A percentile compares a stretch with the other conserved stretches of the same genome.
phyloP scores from a whole-genome alignment of 1,140 invertebrate species.

The Neomicropteryx cornuta region DNA sequence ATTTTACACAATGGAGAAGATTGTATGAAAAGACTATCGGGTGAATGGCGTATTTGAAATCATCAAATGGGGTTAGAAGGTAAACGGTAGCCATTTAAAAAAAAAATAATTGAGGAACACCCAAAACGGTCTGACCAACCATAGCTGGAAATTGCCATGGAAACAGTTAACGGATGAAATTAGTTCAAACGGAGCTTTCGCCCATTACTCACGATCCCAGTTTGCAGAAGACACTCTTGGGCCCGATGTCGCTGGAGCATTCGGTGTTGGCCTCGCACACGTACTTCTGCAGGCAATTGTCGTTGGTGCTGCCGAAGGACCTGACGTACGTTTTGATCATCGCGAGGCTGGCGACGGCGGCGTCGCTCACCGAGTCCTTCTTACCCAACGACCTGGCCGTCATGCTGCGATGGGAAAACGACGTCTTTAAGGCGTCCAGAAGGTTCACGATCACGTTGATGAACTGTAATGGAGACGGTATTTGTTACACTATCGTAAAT shows the following conservation, averaged over 20 bases:
- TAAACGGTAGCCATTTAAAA: too few relatives aligned
- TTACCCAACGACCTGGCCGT: conserved; percentile 68
- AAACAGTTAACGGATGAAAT: too few relatives aligned
- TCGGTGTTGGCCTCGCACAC: conserved; percentile 83
- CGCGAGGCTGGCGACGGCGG: conserved; percentile 70
- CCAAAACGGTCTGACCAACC: too few relatives aligned
- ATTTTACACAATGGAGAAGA: too few relatives aligned
- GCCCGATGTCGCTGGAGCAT: conserved; percentile 71
- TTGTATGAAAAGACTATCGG: too few relatives aligned
- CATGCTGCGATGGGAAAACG: conserved; percentile 79
- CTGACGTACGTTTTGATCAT: conserved; percentile 82
- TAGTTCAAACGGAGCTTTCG: too few relatives aligned
- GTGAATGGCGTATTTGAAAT: too few relatives aligned
- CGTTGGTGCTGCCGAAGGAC: conserved; percentile 69
- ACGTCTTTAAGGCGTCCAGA: conserved; percentile 79
- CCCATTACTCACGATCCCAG: conserved; percentile 87
- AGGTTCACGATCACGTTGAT: conserved; percentile 85
- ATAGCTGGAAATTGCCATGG: too few relatives aligned
- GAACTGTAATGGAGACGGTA: conserved; percentile 50
- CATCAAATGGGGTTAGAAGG: too few relatives aligned
- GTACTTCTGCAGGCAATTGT: conserved; percentile 67
- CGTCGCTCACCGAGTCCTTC: conserved; percentile 77
- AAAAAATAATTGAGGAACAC: too few relatives aligned
- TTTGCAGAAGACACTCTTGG: conserved; percentile 80
- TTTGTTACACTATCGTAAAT: neutral